Evolutionary conservation across 2,113 vertebrate genomes (phyloP), one percentile per base, ranked within the genome.

Genomic region (Gracilinanus agilis): DNA sequence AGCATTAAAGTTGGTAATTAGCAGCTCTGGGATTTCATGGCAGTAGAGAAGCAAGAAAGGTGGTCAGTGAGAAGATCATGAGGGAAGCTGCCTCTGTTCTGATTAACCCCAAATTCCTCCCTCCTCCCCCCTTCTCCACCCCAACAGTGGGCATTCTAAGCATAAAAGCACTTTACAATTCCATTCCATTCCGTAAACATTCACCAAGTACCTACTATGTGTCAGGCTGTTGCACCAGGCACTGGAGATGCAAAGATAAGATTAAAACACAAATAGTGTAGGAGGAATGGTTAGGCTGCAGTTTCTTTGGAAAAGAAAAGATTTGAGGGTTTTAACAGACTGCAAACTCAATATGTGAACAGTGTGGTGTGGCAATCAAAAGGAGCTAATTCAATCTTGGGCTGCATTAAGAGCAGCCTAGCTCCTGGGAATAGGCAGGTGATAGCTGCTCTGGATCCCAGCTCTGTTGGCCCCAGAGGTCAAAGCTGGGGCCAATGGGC

Each of bases 1-100:
- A 23, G 61, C 88, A 53, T 95, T 54, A 92, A 92, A 93, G 92
- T 55, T 92, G 91, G 90, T 93, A 93, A 96, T 96, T 93, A 96
- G 96, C 91, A 96, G 92, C 95, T 92, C 56, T 92, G 95, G 94
- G 96, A 92, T 58, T 0, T 49, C 11, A 54, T 23, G 3, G 0
- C 91, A 92, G 53, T 54, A 2, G 40, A 0, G 12, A 24, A 91
- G 89, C 90, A 54, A 91, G 19, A 83, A 40, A 83, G 67, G n/a
- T 83, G 67, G n/a, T 40, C 67, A 40, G 67, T 83, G n/a, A 83
- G 67, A 83, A 83, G 67, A 83, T 83, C 67, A 40, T 23, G 67
- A 83, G 67, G 16, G 40, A 83, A n/a, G 67, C 67, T 83, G 67
- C 67, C 7, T 83, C 67, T 83, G 34, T 23, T 34, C 19, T 83